Evolutionary conservation across 2,888 invertebrate genomes (phyloP), one percentile per base, ranked within the genome.

Genomic region (Synanthedon vespiformis): DNA sequence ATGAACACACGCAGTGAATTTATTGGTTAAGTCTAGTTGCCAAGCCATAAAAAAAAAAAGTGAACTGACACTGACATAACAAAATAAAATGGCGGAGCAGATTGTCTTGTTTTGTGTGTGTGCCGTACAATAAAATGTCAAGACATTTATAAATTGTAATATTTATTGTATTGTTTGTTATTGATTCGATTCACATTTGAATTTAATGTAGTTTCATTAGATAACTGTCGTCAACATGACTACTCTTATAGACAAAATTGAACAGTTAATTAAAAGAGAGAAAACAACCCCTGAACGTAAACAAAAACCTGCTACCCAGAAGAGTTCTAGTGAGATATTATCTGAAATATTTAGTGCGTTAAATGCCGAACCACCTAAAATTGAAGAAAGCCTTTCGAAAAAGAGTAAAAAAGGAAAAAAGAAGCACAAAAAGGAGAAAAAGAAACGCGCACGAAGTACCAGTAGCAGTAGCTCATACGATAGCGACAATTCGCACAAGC

Each of bases 331-430:
- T 70, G 94, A 95, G 78, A 95, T 95, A 64, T 86, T 95, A 16
- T 92, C 94, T 0, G 95, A 95, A 77, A 81, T 95, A 1, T 95
- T 95, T 67, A 89, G 93, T 64, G 92, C 91, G 22, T 94, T 94
- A 68, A 93, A 93, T 76, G 93, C 93, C 2, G 90, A 90, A 59
- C 93, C 93, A 12, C 93, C 89, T 34, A 89, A 89, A 61, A 78
- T 90, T 44, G 87, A 75, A 56, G 83, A 75, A 54, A 75, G 68
- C 61, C 64, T 72, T 58, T 65, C 63, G 63, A 82, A 79, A 58
- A 85, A 85, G 59, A 74, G 84, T 1, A 90, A 89, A 61, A 90
- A 89, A 61, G 88, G 77, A 58, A 90, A 89, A 62, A 89, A 89
- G 71, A 91, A 91, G 63, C 89, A 91, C 58, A 91, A 91, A 70